Percentiles rank a stretch among this genome's conserved stretches.
Conservation (phyloP, 2,888 invertebrate species). For the Tachina lurida region DNA sequence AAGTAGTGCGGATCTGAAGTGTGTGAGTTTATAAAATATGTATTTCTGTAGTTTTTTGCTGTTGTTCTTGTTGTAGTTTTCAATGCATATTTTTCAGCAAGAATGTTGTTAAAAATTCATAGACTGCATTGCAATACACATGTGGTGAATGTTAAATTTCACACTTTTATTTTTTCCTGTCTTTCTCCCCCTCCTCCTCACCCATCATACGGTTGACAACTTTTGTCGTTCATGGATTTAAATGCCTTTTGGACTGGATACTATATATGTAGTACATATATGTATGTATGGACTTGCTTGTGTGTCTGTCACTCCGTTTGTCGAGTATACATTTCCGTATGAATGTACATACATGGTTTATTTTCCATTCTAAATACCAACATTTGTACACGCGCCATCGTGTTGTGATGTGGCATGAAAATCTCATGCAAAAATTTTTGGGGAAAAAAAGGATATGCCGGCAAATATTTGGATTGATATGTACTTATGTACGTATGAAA, state of each 20-base stretch:
- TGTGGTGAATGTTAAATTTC: constrained; percentile 44
- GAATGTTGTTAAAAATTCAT: constrained; percentile 14
- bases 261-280: too few relatives aligned
- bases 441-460: background rate
- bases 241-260: background rate
- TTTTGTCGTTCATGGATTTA: constrained; percentile 21
- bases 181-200: background rate
- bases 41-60: background rate
- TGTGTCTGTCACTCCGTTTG: background rate
- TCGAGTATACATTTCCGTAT: background rate
- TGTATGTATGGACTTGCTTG: background rate
- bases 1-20: constrained; percentile 2
- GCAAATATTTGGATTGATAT: constrained; percentile 33
- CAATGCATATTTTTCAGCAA: background rate
- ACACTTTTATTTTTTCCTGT: background rate
- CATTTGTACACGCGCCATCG: constrained; percentile 35
- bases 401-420: constrained; percentile 12
- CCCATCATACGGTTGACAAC: constrained; percentile 15
- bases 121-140: constrained; percentile 20
- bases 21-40: constrained; percentile 34
- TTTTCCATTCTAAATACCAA: constrained; percentile 17
- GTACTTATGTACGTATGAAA: constrained; percentile 14
- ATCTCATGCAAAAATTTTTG: constrained; percentile 5
- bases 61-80: background rate
- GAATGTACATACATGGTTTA: background rate